Evolutionary conservation across 2,888 invertebrate genomes (phyloP).

Genomic region (Netelia fuscicornis): DNA sequence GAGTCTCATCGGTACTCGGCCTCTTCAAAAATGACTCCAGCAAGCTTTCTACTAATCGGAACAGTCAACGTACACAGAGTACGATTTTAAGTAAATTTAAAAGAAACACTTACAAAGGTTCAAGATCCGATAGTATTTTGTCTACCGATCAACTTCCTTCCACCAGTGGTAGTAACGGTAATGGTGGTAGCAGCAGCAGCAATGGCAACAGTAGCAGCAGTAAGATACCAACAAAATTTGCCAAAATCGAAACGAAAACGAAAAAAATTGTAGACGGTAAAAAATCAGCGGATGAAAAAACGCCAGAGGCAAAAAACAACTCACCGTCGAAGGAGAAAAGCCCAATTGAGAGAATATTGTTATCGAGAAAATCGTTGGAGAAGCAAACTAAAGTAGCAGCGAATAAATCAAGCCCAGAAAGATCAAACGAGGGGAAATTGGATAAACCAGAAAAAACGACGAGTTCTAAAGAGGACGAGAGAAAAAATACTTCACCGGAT

Average conservation of each 20-base stretch:
- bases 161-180: constrained; percentile 71
- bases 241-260: constrained; percentile 72
- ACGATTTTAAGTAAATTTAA: constrained; percentile 85
- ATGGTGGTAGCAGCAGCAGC: not conserved
- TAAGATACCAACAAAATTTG: constrained; percentile 81
- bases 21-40: constrained; percentile 88
- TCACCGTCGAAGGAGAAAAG: constrained; percentile 73
- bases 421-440: constrained; percentile 75
- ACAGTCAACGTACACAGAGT: constrained; percentile 70
- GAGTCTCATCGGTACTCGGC: constrained; percentile 91
- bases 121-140: constrained; percentile 74
- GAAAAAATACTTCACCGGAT: constrained; percentile 74
- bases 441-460: constrained; percentile 82
- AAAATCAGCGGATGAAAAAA: constrained; percentile 72
- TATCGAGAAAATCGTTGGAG: constrained; percentile 52
- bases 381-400: constrained; percentile 70
- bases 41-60: constrained; percentile 64
- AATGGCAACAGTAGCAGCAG: constrained; percentile 74
- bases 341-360: constrained; percentile 56
- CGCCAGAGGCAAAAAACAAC: constrained; percentile 68
- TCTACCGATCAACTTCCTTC: constrained; percentile 60
- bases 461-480: constrained; percentile 60
- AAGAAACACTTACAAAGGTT: constrained; percentile 85
- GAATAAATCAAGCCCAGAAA: constrained; percentile 78
- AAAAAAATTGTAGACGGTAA: constrained; percentile 70